phyloP scores from a whole-genome alignment of 2,888 invertebrate genomes.

The Caenorhabditis sp. region DNA sequence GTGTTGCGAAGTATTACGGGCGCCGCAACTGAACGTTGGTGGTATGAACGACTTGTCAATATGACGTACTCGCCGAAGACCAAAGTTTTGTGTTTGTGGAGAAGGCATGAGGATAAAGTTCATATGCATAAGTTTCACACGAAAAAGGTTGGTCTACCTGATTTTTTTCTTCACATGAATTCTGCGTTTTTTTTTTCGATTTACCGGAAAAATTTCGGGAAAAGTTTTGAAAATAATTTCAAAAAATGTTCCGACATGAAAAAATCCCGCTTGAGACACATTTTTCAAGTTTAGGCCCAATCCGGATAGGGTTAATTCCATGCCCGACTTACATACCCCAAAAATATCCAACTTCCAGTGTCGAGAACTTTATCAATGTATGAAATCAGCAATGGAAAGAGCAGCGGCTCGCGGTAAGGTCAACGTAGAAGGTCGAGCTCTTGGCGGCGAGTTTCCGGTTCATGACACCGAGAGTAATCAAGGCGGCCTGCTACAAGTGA shows the following conservation, averaged over 20 bases:
- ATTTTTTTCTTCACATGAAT: too few relatives aligned
- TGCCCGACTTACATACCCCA: not conserved
- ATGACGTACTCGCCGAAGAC: constrained; percentile 99
- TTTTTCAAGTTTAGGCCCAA: too few relatives aligned
- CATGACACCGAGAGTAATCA: constrained; percentile 96
- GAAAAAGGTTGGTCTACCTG: constrained; percentile 88
- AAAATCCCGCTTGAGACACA: too few relatives aligned
- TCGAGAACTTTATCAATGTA: constrained; percentile 95
- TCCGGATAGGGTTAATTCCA: too few relatives aligned
- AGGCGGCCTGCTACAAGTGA: constrained; percentile 78
- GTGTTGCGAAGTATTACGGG: constrained; percentile 76
- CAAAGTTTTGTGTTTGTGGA: constrained; percentile 86
- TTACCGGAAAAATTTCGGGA: too few relatives aligned
- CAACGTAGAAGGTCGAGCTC: constrained; percentile 73
- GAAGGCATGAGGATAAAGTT: constrained; percentile 83
- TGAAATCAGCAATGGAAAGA: constrained; percentile 96
- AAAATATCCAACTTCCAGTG: constrained; percentile 78
- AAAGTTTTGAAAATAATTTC: too few relatives aligned
- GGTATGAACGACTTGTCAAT: constrained; percentile 97
- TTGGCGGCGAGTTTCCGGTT: constrained; percentile 92
- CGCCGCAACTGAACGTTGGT: constrained; percentile 81
- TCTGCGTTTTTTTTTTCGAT: too few relatives aligned
- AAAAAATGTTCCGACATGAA: too few relatives aligned
- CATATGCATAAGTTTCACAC: constrained; percentile 98
- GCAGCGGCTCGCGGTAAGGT: constrained; percentile 78